Percentiles rank a stretch among this genome's conserved stretches.
Conservation (phyloP, 2,797 vertebrate genomes). For the Potorous gilbertii region DNA sequence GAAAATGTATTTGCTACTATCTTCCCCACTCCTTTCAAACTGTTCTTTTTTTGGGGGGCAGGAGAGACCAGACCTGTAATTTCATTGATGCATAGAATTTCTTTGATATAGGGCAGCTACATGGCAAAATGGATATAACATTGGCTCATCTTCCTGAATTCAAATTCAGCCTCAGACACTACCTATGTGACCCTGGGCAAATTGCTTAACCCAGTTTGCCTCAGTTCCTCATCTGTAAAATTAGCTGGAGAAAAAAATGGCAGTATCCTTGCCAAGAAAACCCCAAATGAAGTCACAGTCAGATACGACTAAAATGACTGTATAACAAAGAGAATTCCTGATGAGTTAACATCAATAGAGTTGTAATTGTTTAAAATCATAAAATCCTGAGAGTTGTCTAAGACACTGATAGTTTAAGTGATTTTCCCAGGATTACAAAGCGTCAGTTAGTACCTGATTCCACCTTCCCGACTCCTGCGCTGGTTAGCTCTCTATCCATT, state of each 20-base stretch:
- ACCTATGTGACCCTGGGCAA: neutral
- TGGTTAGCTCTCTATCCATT: neutral
- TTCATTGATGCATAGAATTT: neutral
- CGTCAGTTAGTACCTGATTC: neutral
- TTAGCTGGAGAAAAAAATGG: neutral
- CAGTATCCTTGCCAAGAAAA: neutral
- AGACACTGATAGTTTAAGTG: neutral
- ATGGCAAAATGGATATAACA: neutral
- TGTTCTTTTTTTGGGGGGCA: neutral
- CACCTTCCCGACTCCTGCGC: neutral
- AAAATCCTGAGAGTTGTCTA: neutral
- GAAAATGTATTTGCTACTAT: neutral
- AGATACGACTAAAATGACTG: neutral
- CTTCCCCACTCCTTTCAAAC: neutral
- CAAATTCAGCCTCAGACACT: neutral
- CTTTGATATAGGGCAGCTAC: neutral
- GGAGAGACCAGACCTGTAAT: neutral
- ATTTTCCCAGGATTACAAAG: neutral
- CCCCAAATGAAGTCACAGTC: neutral
- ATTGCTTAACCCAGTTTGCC: neutral
- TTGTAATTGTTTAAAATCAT: neutral
- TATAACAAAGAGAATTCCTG: neutral
- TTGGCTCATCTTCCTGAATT: neutral
- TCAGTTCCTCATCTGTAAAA: neutral
- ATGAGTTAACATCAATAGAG: neutral